Conservation (phyloP, 2,797 vertebrate genomes). For the Aeoliscus strigatus region DNA sequence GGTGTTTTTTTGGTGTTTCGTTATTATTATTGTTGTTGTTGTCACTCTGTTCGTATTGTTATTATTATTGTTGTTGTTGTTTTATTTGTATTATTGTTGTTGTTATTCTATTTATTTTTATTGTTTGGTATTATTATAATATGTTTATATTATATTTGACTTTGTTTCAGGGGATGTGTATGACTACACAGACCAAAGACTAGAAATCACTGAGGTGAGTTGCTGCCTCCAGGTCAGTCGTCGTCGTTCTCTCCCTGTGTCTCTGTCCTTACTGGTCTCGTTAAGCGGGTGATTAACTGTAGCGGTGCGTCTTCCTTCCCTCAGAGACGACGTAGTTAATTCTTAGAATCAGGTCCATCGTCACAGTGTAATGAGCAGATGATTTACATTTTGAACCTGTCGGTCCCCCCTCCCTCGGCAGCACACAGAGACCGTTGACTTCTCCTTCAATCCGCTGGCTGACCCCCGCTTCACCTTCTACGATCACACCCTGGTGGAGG, state of each 20-base stretch:
- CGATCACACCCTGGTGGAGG: slow-evolving; percentile 85
- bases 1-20: no score
- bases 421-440: slow-evolving; percentile 82
- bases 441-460: slow-evolving; percentile 86
- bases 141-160: no score
- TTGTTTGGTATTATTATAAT: no score
- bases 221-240: background rate
- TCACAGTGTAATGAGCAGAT: background rate
- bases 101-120: no score
- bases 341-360: no score
- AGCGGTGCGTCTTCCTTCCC: no score
- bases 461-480: slow-evolving; percentile 86
- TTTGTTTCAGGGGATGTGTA: slow-evolving; percentile 76
- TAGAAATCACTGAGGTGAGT: slow-evolving; percentile 82
- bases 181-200: slow-evolving; percentile 72
- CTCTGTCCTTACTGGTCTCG: background rate
- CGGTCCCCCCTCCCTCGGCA: slow-evolving; percentile 48
- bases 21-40: no score
- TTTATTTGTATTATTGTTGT: no score
- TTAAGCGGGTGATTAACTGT: no score
- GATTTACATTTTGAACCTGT: background rate
- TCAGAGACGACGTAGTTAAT: no score
- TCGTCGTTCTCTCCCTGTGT: background rate
- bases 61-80: no score
- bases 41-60: no score